Evolutionary conservation across 2,113 vertebrate species (phyloP).

Genomic region (Pituophis catenifer): DNA sequence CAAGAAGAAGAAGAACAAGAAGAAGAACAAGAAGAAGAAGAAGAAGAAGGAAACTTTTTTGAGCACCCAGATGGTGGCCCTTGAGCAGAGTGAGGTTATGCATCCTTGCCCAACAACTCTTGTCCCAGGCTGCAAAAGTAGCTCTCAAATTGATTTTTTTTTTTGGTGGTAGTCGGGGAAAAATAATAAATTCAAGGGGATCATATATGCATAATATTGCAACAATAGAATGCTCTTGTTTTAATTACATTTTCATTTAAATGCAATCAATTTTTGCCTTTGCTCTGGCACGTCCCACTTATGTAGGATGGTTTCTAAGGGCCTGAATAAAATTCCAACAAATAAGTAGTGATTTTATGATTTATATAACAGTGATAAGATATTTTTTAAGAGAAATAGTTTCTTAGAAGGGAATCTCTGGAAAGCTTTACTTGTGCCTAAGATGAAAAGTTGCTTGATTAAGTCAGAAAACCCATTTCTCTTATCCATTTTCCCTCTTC

Average conservation of each 20-base stretch:
- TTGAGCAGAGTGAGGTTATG: not conserved
- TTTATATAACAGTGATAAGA: not conserved
- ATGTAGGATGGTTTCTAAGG: not conserved
- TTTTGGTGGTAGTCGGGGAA: not conserved
- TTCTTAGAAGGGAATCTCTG: conserved; percentile 4
- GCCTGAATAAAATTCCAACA: not conserved
- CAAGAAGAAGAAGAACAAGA: too few relatives aligned
- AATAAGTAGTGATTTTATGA: not conserved
- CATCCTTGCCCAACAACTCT: not conserved
- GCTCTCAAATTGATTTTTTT: not conserved
- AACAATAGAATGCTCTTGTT: not conserved
- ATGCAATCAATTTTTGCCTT: not conserved
- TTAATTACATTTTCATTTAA: not conserved
- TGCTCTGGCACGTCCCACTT: not conserved
- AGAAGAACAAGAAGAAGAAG: too few relatives aligned
- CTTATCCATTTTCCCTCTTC: conserved; percentile 38
- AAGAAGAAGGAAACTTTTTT: not conserved
- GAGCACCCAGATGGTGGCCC: not conserved
- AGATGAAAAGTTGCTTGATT: not conserved
- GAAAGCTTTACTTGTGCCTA: not conserved
- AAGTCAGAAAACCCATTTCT: conserved; percentile 14
- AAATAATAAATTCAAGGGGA: not conserved
- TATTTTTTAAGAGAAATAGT: conserved; percentile 17
- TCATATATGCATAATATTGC: not conserved
- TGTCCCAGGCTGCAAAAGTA: not conserved